Evolutionary conservation across 2,888 invertebrate genomes (phyloP).

Genomic region (Sabatieria punctata): DNA sequence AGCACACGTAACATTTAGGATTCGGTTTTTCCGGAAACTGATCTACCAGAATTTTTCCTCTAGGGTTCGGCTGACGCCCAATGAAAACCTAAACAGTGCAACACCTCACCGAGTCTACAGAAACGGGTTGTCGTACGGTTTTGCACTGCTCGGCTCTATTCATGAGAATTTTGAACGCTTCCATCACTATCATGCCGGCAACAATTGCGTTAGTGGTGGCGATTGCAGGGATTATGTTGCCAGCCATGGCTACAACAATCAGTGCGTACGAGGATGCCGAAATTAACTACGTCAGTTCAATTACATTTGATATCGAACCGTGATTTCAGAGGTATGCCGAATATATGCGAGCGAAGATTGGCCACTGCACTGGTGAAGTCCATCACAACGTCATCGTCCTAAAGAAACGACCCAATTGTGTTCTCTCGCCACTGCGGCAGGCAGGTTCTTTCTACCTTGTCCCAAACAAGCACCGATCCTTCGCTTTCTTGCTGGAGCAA

Average conservation of each 20-base stretch:
- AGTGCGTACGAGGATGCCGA: background rate
- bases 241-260: slow-evolving; percentile 71
- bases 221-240: slow-evolving; percentile 97
- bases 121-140: slow-evolving; percentile 42
- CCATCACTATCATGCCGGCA: slow-evolving; percentile 80
- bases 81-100: slow-evolving; percentile 34
- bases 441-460: too few species aligned
- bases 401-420: slow-evolving; percentile 10
- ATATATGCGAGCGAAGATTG: slow-evolving; percentile 75
- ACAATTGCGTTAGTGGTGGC: slow-evolving; percentile 97
- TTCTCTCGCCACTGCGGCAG: too few species aligned
- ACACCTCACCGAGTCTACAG: background rate
- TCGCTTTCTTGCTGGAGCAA: slow-evolving; percentile 32
- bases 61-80: slow-evolving; percentile 31
- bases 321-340: slow-evolving; percentile 66
- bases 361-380: slow-evolving; percentile 90
- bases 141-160: slow-evolving; percentile 46
- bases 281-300: slow-evolving; percentile 21
- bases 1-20: slow-evolving; percentile 84
- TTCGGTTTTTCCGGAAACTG: slow-evolving; percentile 58
- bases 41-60: slow-evolving; percentile 38
- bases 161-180: slow-evolving; percentile 58
- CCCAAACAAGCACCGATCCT: slow-evolving; percentile 69
- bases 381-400: slow-evolving; percentile 74
- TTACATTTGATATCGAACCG: slow-evolving; percentile 86